Evolutionary conservation across 2,113 vertebrate genomes (phyloP), one percentile per base, ranked within the genome.

Genomic region (Amazona guildingii): DNA sequence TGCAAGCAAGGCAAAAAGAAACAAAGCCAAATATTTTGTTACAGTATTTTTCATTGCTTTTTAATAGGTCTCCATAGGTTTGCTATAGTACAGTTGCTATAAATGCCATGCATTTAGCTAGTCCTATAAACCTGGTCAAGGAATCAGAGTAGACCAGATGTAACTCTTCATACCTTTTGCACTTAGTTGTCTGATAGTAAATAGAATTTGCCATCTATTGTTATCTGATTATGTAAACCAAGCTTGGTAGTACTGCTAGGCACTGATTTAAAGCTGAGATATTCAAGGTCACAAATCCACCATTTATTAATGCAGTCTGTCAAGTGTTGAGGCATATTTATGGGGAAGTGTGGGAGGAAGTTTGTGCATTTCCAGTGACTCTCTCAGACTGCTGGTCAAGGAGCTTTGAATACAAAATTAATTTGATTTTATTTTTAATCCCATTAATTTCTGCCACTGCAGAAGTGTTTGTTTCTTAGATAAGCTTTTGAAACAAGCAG

Each of bases 181-280:
- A 83, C 76, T 90, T 61, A 80, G 37, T 70, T 92, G 69, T 64
- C 68, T 95, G 75, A 78, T 52, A 88, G 61, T 75, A 94, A 94
- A 92, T 33, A 95, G 78, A 66, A 73, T 87, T 95, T 95, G 70
- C 78, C 72, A 90, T 80, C 79, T 81, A 83, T 90, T 94, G 79
- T 93, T 96, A 86, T 94, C 95, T 90, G 88, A 64, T 92, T 70
- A 18, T 68, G 70, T 88, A 92, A 92, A 93, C 59, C 29, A 46
- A 88, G 48, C n/a, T 72, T 61, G 64, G 35, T 82, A 87, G 89
- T 94, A 91, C 86, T 57, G 83, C 86, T 95, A 89, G 83, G 81
- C 87, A 76, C 68, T 93, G 88, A 90, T 94, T 92, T 97, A 96
- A 96, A 74, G 55, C 86, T 84, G 88, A 96, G 73, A 72, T 94